These are phyloP conservation scores for Allobates femoralis DNA, from an alignment of 2,797 vertebrate genomes.

Conservation along the genomic window DNA sequence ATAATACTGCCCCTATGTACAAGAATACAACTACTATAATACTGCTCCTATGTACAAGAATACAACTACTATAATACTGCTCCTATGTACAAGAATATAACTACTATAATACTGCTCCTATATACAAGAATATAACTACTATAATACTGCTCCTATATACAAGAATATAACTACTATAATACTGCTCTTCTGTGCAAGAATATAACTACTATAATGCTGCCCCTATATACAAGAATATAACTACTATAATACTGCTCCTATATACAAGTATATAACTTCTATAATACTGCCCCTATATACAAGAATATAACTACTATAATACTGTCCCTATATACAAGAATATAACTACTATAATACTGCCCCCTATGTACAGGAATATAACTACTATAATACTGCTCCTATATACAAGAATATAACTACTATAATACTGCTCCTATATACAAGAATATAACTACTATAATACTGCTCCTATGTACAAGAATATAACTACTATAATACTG, in stretches of 20 bases:
- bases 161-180: slow-evolving; percentile 16
- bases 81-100: background rate
- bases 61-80: slow-evolving; percentile 1
- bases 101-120: slow-evolving; percentile 1
- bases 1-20: slow-evolving; percentile 2
- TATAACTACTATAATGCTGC: slow-evolving; percentile 9
- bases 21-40: slow-evolving; percentile 5
- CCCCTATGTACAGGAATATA: background rate
- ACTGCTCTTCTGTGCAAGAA: background rate
- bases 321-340: no score
- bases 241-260: slow-evolving; percentile 4
- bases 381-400: slow-evolving; percentile 13
- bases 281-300: background rate
- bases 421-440: slow-evolving; percentile 7
- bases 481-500: slow-evolving; percentile 12
- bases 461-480: background rate
- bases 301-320: slow-evolving; percentile 2
- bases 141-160: background rate
- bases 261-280: background rate
- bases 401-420: slow-evolving; percentile 15
- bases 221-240: slow-evolving; percentile 3
- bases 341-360: no score
- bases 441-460: slow-evolving; percentile 13
- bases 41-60: background rate
- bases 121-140: slow-evolving; percentile 1